Conservation (phyloP, 2,797 vertebrate species). For the Argentina silus region DNA sequence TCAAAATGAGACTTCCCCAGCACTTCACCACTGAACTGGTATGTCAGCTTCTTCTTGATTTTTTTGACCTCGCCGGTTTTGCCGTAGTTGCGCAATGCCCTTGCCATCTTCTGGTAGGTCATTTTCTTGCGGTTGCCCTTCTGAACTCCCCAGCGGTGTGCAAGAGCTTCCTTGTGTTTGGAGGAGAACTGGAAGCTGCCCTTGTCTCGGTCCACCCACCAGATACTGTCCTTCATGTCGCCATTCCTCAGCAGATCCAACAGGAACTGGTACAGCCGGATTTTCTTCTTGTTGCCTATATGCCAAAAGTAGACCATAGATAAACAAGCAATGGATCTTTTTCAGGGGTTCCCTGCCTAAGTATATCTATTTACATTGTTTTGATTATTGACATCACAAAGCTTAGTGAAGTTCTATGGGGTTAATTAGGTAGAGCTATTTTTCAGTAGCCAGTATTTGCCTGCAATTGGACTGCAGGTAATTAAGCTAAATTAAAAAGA, state of each 20-base stretch:
- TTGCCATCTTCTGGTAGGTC: conserved; percentile 99
- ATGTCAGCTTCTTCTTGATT: conserved; percentile 98
- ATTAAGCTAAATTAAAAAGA: no score
- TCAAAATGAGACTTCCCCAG: conserved; percentile 86
- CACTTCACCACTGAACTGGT: conserved; percentile 99
- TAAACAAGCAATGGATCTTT: neutral
- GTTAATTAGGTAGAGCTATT: no score
- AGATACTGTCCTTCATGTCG: conserved; percentile 99
- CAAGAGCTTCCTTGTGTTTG: conserved; percentile 97
- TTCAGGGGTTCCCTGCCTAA: neutral
- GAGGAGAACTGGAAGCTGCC: conserved; percentile 99
- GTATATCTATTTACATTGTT: neutral
- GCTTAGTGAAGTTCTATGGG: no score
- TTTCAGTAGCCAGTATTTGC: no score
- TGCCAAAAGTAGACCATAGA: conserved; percentile 45
- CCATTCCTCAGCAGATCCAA: conserved; percentile 93
- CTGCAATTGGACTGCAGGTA: no score
- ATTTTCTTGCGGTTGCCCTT: conserved; percentile 99
- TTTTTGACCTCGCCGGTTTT: conserved; percentile 99
- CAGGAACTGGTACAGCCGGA: conserved; percentile 97
- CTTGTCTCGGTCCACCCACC: conserved; percentile 99
- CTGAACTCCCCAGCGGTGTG: conserved; percentile 96
- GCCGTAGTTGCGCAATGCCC: conserved; percentile 96
- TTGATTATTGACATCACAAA: no score
- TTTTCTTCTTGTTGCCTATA: conserved; percentile 97